Evolutionary conservation across 2,797 vertebrate species (phyloP).

Genomic region (Cetoscarus ocellatus): DNA sequence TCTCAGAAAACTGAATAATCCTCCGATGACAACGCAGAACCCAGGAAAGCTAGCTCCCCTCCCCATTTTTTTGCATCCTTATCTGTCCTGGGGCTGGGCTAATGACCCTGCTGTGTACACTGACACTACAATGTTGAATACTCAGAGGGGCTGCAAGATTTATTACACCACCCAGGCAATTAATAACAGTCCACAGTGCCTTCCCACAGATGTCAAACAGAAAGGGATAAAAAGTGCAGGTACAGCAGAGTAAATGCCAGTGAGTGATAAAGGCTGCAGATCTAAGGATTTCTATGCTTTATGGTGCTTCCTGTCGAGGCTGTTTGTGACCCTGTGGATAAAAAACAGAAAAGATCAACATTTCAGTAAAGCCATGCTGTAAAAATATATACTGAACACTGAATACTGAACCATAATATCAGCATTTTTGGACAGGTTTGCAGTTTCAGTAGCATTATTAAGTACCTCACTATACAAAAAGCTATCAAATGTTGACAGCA

Average conservation of each 20-base stretch:
- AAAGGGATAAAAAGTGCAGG: slow-evolving; percentile 79
- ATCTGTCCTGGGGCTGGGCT: slow-evolving; percentile 71
- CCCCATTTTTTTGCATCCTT: slow-evolving; percentile 69
- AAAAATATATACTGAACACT: slow-evolving; percentile 19
- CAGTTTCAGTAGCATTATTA: slow-evolving; percentile 40
- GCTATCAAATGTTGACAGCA: neutral
- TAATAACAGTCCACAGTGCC: slow-evolving; percentile 79
- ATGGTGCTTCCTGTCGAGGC: slow-evolving; percentile 25
- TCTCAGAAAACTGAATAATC: slow-evolving; percentile 61
- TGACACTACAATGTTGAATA: slow-evolving; percentile 75
- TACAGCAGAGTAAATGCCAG: slow-evolving; percentile 79
- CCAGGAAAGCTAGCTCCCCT: slow-evolving; percentile 34
- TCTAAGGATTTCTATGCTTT: slow-evolving; percentile 64
- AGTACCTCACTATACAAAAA: slow-evolving; percentile 3
- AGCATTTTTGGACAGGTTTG: slow-evolving; percentile 47
- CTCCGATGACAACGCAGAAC: slow-evolving; percentile 51
- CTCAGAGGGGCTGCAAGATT: slow-evolving; percentile 80
- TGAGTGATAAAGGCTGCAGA: slow-evolving; percentile 71
- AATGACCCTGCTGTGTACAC: slow-evolving; percentile 81
- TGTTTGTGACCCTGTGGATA: slow-evolving; percentile 46
- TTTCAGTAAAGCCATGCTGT: slow-evolving; percentile 44
- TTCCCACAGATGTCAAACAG: slow-evolving; percentile 73
- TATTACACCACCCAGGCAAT: slow-evolving; percentile 82
- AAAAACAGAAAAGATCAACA: slow-evolving; percentile 26
- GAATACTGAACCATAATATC: slow-evolving; percentile 47